Conservation (phyloP, 2,797 vertebrate genomes). For the Phoxinus dragarum region DNA sequence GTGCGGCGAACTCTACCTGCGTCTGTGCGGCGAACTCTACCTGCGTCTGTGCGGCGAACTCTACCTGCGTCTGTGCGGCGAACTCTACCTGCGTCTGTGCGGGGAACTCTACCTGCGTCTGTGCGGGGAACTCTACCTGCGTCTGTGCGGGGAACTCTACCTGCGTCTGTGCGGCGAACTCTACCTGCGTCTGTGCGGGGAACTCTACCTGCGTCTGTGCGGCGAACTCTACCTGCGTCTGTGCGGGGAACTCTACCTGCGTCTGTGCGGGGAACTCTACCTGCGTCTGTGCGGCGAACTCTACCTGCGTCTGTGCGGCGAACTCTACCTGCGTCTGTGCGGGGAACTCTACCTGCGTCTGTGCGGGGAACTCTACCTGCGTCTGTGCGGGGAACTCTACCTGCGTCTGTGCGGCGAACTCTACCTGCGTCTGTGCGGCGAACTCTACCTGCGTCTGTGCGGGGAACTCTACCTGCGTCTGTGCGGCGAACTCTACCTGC, state of each 20-base stretch:
- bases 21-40: conserved; percentile 51
- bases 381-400: conserved; percentile 51
- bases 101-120: conserved; percentile 25
- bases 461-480: conserved; percentile 25
- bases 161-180: conserved; percentile 51
- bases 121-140: conserved; percentile 54
- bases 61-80: conserved; percentile 51
- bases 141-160: conserved; percentile 51
- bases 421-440: conserved; percentile 51
- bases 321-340: conserved; percentile 28
- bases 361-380: conserved; percentile 54
- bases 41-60: conserved; percentile 51
- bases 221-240: conserved; percentile 24
- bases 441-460: conserved; percentile 28
- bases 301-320: conserved; percentile 51
- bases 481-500: conserved; percentile 54
- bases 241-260: conserved; percentile 54
- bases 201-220: conserved; percentile 28
- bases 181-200: conserved; percentile 51
- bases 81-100: conserved; percentile 28
- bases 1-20: conserved; percentile 54
- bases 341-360: conserved; percentile 25
- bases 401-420: conserved; percentile 51
- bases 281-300: conserved; percentile 51
- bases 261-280: conserved; percentile 51